Conservation (phyloP, 1,140 invertebrate genomes). For the Pantala flavescens region DNA sequence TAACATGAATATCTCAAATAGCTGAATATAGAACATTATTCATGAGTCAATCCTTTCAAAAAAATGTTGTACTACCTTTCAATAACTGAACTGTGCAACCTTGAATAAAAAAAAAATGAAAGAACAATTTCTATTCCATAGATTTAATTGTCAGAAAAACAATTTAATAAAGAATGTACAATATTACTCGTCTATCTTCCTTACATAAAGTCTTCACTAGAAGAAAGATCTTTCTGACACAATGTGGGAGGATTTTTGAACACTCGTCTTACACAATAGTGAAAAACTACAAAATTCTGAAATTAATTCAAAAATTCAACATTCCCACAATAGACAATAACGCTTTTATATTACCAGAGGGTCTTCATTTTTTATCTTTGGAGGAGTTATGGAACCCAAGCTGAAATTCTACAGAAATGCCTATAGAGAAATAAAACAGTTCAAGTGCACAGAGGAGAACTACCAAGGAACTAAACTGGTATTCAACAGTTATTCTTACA, state of each 20-base stretch:
- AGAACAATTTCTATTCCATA: neutral
- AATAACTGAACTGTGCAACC: too few species aligned
- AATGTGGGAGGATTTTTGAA: neutral
- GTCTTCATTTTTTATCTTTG: neutral
- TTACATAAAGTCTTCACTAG: neutral
- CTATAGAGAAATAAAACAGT: neutral
- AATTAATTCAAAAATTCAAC: neutral
- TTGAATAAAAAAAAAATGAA: too few species aligned
- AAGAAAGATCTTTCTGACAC: neutral
- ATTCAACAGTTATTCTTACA: neutral
- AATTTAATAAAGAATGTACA: slow-evolving; percentile 5
- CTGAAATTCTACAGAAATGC: neutral
- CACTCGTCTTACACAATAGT: neutral
- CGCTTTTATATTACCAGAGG: neutral
- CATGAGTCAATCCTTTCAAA: too few species aligned
- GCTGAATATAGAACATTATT: too few species aligned
- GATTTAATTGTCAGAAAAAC: slow-evolving; percentile 10
- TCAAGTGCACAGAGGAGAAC: neutral
- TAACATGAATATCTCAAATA: too few species aligned
- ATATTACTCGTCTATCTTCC: neutral
- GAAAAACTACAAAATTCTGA: slow-evolving; percentile 4
- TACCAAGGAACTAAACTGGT: neutral
- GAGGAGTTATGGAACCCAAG: neutral
- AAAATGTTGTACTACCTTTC: too few species aligned
- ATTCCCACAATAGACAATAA: slow-evolving; percentile 1